phyloP scores from a whole-genome alignment of 2,113 vertebrate genomes.

The Ellobius talpinus region DNA sequence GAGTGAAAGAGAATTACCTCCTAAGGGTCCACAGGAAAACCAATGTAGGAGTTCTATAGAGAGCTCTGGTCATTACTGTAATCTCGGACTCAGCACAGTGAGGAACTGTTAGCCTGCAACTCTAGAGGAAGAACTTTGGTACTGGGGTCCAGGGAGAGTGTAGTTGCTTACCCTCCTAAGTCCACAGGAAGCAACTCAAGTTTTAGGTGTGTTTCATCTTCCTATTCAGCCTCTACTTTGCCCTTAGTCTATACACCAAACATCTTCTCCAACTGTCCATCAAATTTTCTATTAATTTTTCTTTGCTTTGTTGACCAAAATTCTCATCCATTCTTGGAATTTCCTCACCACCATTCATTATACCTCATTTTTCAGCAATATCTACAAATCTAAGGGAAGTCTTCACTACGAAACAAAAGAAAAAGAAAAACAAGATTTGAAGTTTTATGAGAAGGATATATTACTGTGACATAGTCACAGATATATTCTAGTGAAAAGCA shows the following conservation, averaged over 20 bases:
- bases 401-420: neutral
- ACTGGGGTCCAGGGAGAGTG: neutral
- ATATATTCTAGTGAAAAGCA: constrained; percentile 33
- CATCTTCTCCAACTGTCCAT: neutral
- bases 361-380: neutral
- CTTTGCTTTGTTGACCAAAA: neutral
- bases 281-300: neutral
- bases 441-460: neutral
- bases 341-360: neutral
- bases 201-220: neutral
- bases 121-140: no score
- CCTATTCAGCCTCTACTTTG: neutral
- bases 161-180: neutral
- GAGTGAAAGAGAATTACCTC: neutral
- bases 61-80: neutral
- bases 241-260: neutral
- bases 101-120: neutral
- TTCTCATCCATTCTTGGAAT: neutral
- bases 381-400: neutral
- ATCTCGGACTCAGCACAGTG: no score
- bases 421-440: neutral
- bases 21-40: no score
- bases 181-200: neutral
- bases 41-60: neutral
- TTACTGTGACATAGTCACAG: neutral